Conservation (phyloP, 2,113 vertebrate species). For the Scytalopus superciliaris region DNA sequence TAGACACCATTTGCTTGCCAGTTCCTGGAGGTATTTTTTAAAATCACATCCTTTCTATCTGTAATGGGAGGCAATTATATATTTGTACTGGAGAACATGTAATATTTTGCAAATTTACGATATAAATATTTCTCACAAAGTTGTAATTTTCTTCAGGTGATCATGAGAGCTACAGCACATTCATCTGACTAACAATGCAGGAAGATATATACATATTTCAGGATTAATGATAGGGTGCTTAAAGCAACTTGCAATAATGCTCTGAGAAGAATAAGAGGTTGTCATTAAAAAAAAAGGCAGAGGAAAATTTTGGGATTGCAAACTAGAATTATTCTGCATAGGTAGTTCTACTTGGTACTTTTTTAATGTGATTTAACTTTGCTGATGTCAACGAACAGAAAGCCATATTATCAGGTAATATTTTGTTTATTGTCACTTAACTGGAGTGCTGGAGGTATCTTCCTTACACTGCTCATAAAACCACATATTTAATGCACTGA, state of each 20-base stretch:
- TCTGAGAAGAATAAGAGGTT: conserved; percentile 58
- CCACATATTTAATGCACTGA: neutral
- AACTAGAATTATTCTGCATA: conserved; percentile 50
- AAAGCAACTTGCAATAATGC: conserved; percentile 31
- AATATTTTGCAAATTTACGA: conserved; percentile 20
- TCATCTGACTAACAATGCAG: conserved; percentile 55
- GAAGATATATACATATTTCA: conserved; percentile 59
- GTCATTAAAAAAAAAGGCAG: conserved; percentile 47
- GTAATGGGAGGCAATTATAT: neutral
- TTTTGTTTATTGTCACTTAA: neutral
- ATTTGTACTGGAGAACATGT: neutral
- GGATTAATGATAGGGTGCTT: conserved; percentile 66
- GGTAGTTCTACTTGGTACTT: neutral
- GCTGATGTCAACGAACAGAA: neutral
- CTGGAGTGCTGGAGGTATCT: neutral
- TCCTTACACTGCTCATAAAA: neutral
- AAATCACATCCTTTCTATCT: neutral
- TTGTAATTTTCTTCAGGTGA: conserved; percentile 56
- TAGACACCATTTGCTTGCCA: neutral
- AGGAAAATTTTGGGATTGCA: conserved; percentile 30
- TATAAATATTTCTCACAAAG: conserved; percentile 42
- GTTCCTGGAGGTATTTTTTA: neutral
- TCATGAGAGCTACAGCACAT: conserved; percentile 24
- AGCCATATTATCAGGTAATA: neutral
- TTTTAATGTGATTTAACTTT: neutral